Conservation (phyloP, 2,113 vertebrate species). For the Tachysurus vachellii region DNA sequence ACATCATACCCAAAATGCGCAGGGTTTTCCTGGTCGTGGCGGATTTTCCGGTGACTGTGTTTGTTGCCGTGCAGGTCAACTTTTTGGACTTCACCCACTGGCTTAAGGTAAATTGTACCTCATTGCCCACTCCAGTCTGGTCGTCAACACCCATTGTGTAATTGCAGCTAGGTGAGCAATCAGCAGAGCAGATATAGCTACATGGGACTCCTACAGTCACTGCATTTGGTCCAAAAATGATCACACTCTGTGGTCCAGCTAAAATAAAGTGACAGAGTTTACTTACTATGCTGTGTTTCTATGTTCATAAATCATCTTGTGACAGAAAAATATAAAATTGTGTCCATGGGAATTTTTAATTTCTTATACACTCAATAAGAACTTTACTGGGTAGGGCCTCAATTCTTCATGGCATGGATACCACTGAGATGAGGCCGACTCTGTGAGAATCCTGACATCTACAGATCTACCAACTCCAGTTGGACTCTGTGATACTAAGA, state of each 20-base stretch:
- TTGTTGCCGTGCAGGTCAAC: slow-evolving; percentile 49
- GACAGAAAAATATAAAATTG: neutral
- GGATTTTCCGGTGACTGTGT: rapidly evolving
- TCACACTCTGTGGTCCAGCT: slow-evolving; percentile 30
- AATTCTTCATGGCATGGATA: neutral
- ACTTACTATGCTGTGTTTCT: neutral
- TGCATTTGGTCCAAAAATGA: slow-evolving; percentile 45
- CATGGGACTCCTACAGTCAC: slow-evolving; percentile 60
- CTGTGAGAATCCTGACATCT: no score
- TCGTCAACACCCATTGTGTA: slow-evolving; percentile 56
- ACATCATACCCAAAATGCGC: slow-evolving; percentile 55
- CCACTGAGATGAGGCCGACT: no score
- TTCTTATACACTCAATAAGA: neutral
- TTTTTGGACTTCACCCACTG: slow-evolving; percentile 46
- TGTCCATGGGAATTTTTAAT: neutral
- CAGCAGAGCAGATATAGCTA: slow-evolving; percentile 40
- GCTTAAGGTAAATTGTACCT: slow-evolving; percentile 46
- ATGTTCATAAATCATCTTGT: neutral
- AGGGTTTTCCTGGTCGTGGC: slow-evolving; percentile 40
- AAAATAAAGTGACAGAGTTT: slow-evolving; percentile 31
- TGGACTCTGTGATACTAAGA: no score
- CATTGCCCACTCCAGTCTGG: slow-evolving; percentile 20
- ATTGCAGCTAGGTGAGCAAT: slow-evolving; percentile 40
- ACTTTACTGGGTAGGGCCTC: neutral
- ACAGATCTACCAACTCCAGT: no score